phyloP scores from a whole-genome alignment of 2,888 invertebrate species.

The Archaeoteleia sp. region DNA sequence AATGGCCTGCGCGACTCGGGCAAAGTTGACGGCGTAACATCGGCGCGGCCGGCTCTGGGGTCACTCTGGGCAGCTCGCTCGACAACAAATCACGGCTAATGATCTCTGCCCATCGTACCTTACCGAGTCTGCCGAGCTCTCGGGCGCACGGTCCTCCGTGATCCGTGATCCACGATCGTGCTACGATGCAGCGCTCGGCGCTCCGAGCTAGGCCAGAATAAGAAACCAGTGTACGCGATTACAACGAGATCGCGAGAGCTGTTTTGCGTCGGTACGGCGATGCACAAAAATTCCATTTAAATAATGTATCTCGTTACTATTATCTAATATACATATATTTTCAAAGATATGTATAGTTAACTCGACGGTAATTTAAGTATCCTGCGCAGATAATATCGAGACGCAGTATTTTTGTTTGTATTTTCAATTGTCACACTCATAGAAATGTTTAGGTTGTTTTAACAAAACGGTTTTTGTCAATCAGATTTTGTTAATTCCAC shows the following conservation, averaged over 20 bases:
- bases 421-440: too few relatives aligned
- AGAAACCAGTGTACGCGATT: slow-evolving; percentile 47
- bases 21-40: slow-evolving; percentile 51
- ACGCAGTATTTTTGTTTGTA: too few relatives aligned
- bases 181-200: slow-evolving; percentile 39
- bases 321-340: slow-evolving; percentile 32
- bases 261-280: slow-evolving; percentile 8
- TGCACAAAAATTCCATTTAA: slow-evolving; percentile 31
- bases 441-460: too few relatives aligned
- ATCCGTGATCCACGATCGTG: slow-evolving; percentile 54
- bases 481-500: too few relatives aligned
- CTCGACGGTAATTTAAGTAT: too few relatives aligned
- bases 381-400: too few relatives aligned
- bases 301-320: slow-evolving; percentile 33
- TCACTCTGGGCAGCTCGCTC: slow-evolving; percentile 73
- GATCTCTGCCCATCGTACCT: slow-evolving; percentile 73
- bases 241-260: slow-evolving; percentile 34
- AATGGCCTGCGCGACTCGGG: slow-evolving; percentile 39
- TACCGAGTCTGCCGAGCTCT: slow-evolving; percentile 53
- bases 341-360: slow-evolving; percentile 1
- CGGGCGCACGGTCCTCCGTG: slow-evolving; percentile 50
- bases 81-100: slow-evolving; percentile 75
- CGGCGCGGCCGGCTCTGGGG: slow-evolving; percentile 63
- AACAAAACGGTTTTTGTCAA: too few relatives aligned
- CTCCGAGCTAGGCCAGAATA: slow-evolving; percentile 37